These are phyloP conservation scores for Guaruba guarouba DNA, from an alignment of 2,113 vertebrate species.

Conservation along the genomic window DNA sequence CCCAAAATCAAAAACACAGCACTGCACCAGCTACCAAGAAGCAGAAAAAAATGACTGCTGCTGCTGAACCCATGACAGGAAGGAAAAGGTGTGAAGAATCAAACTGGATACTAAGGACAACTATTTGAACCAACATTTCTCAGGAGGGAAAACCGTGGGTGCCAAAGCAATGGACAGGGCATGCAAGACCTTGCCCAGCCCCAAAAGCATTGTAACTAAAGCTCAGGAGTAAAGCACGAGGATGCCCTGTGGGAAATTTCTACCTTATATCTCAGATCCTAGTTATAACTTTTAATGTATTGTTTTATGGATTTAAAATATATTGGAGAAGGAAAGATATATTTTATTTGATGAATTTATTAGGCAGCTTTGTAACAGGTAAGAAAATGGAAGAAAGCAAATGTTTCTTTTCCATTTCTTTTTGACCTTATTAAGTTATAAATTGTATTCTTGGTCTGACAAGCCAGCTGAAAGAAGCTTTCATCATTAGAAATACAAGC, in stretches of 20 bases:
- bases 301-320: neutral
- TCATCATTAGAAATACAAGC: neutral
- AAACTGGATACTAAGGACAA: neutral
- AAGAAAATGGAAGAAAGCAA: neutral
- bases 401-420: neutral
- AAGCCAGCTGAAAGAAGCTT: neutral
- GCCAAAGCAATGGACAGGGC: neutral
- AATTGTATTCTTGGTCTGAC: neutral
- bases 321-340: neutral
- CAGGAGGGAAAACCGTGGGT: neutral
- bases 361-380: neutral
- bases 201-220: rapidly evolving
- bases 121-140: neutral
- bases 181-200: neutral
- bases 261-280: neutral
- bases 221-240: neutral
- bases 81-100: neutral
- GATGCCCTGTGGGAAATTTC: neutral
- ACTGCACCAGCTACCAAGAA: no score
- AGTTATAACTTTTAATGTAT: neutral
- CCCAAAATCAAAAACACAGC: no score
- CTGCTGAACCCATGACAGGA: neutral
- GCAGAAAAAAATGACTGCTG: no score
- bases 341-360: neutral
- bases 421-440: neutral